These are phyloP conservation scores for Leucania comma DNA, from an alignment of 2,888 invertebrate genomes.

Conservation along the genomic window DNA sequence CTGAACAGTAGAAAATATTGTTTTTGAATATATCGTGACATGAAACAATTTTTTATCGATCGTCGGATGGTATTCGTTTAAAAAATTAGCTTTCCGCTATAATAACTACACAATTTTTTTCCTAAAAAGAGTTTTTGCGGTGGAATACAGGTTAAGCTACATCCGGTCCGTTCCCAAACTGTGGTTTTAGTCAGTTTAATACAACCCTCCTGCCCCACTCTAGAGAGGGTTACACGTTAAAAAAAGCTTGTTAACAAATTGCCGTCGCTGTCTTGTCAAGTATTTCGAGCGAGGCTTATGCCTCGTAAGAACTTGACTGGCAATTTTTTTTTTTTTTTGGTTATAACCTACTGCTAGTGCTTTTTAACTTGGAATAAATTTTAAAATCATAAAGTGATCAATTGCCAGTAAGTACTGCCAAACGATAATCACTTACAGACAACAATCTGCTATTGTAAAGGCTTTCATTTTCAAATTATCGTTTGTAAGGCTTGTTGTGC, in stretches of 20 bases:
- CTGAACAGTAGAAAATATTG: not conserved
- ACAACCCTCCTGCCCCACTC: no score
- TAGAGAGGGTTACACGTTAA: no score
- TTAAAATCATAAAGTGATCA: not conserved
- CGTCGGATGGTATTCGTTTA: not conserved
- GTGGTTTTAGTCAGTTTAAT: no score
- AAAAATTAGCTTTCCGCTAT: not conserved
- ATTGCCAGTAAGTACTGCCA: no score
- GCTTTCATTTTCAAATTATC: no score
- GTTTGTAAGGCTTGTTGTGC: no score
- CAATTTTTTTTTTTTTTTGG: no score
- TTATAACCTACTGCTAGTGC: no score
- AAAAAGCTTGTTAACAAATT: no score
- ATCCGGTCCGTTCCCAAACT: not conserved
- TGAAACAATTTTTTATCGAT: not conserved
- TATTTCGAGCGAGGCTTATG: not conserved
- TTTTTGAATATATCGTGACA: not conserved
- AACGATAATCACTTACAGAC: no score
- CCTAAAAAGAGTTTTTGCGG: no score
- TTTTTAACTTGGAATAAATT: not conserved
- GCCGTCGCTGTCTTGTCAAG: not conserved
- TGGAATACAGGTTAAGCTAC: not conserved
- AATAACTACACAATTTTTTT: not conserved
- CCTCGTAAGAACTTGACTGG: not conserved
- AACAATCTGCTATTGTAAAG: no score